phyloP scores from a whole-genome alignment of 2,888 invertebrate genomes.

The Actias luna region DNA sequence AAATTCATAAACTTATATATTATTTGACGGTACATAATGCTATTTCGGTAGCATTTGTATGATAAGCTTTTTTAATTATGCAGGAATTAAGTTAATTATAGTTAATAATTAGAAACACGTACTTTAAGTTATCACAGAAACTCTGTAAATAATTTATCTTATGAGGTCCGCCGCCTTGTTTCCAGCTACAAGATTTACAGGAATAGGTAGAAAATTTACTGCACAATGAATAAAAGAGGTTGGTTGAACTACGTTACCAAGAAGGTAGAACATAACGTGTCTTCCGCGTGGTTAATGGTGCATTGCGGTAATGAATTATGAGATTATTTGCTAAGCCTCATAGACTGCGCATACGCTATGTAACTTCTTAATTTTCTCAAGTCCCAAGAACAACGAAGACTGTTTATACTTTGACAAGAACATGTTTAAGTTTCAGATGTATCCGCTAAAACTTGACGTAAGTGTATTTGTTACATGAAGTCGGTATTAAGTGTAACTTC shows the following conservation, averaged over 20 bases:
- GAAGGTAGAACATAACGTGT: not conserved
- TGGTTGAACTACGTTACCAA: not conserved
- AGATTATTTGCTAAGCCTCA: slow-evolving; percentile 4
- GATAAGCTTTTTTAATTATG: too few species aligned
- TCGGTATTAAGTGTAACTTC: not conserved
- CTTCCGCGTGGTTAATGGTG: not conserved
- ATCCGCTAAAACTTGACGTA: not conserved
- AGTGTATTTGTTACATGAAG: not conserved
- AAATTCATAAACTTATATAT: too few species aligned
- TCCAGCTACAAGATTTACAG: too few species aligned
- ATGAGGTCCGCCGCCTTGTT: too few species aligned
- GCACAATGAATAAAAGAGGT: not conserved
- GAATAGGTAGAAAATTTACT: not conserved
- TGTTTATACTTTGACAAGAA: not conserved
- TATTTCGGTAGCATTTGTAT: too few species aligned
- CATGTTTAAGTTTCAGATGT: slow-evolving; percentile 2
- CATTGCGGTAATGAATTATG: not conserved
- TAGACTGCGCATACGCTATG: not conserved
- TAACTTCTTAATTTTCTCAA: not conserved
- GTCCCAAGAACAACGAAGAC: not conserved
- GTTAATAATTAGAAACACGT: too few species aligned
- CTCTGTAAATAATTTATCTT: too few species aligned
- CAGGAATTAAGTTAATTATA: too few species aligned
- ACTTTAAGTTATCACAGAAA: too few species aligned
- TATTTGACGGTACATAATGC: too few species aligned